Evolutionary conservation across 1,140 invertebrate species (phyloP).

Genomic region (Caenorhabditis latens): DNA sequence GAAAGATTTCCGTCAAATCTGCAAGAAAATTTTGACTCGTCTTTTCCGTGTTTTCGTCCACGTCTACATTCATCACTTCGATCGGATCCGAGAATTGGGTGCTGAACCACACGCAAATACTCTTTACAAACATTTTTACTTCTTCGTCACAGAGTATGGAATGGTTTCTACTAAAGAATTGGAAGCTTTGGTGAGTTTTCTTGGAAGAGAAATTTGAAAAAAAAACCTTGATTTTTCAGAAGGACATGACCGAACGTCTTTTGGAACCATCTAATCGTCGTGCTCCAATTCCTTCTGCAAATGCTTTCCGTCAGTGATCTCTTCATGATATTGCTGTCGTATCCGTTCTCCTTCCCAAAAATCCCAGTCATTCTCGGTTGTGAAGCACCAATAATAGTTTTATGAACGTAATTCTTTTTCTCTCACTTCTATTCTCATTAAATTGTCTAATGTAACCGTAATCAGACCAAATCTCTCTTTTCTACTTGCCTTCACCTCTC

Average conservation of each 20-base stretch:
- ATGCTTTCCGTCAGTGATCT: conserved; percentile 2
- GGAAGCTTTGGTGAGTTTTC: conserved; percentile 83
- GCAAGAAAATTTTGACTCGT: conserved; percentile 90
- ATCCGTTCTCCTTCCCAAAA: not conserved
- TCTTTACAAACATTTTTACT: conserved; percentile 96
- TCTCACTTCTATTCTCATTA: not conserved
- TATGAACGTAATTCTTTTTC: not conserved
- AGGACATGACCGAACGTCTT: conserved; percentile 69
- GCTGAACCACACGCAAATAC: conserved; percentile 95
- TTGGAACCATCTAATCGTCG: conserved; percentile 44
- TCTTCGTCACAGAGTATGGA: conserved; percentile 91
- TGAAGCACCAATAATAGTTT: conserved; percentile 7
- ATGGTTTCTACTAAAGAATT: conserved; percentile 88
- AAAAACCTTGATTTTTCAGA: conserved; percentile 53
- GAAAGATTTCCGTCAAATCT: conserved; percentile 85
- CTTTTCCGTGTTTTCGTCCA: conserved; percentile 95
- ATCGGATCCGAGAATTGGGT: conserved; percentile 88
- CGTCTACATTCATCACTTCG: conserved; percentile 97
- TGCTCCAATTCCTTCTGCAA: conserved; percentile 28
- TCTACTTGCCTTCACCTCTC: not conserved
- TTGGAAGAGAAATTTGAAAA: not conserved
- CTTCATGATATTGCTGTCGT: not conserved
- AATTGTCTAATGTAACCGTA: not conserved
- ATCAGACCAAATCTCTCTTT: not conserved
- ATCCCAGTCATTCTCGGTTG: conserved; percentile 38